Evolutionary conservation across 2,888 invertebrate genomes (phyloP).

Genomic region (Trichopria drosophilae): DNA sequence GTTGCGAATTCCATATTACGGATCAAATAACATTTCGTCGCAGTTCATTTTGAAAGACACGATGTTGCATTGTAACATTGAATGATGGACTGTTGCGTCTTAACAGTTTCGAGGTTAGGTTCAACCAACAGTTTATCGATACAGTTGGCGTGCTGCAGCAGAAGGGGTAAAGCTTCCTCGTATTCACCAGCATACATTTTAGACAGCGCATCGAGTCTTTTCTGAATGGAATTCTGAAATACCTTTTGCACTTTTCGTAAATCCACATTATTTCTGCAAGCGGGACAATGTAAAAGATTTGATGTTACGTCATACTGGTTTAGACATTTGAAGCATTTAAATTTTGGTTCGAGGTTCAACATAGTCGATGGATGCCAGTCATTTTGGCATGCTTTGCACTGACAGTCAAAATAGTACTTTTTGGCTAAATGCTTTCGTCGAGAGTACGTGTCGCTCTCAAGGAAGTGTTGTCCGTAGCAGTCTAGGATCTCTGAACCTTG

Average conservation of each 20-base stretch:
- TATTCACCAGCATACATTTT: slow-evolving; percentile 51
- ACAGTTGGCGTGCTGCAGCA: slow-evolving; percentile 47
- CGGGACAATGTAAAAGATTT: slow-evolving; percentile 20
- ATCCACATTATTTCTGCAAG: slow-evolving; percentile 42
- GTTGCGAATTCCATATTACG: slow-evolving; percentile 21
- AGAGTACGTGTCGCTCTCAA: slow-evolving; percentile 45
- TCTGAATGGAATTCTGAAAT: slow-evolving; percentile 45
- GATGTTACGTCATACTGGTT: slow-evolving; percentile 16
- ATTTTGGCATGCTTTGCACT: slow-evolving; percentile 55
- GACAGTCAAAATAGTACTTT: slow-evolving; percentile 58
- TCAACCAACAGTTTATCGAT: slow-evolving; percentile 46
- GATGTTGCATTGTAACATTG: slow-evolving; percentile 54
- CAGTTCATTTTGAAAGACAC: slow-evolving; percentile 31
- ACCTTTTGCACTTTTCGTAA: slow-evolving; percentile 39
- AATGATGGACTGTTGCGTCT: slow-evolving; percentile 55
- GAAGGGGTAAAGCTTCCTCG: slow-evolving; percentile 45
- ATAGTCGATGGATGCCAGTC: too few relatives aligned
- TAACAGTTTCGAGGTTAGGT: slow-evolving; percentile 51
- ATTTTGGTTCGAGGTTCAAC: too few relatives aligned
- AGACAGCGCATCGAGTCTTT: slow-evolving; percentile 43
- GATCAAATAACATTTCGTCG: slow-evolving; percentile 9
- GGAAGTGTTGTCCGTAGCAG: slow-evolving; percentile 59
- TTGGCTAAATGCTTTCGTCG: slow-evolving; percentile 51
- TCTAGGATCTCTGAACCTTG: slow-evolving; percentile 58
- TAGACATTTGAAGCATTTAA: slow-evolving; percentile 45